Percentiles rank a stretch among this genome's conserved stretches.
Evolutionary conservation across 2,888 invertebrate genomes (phyloP).

Genomic region (Eupsilia transversa): DNA sequence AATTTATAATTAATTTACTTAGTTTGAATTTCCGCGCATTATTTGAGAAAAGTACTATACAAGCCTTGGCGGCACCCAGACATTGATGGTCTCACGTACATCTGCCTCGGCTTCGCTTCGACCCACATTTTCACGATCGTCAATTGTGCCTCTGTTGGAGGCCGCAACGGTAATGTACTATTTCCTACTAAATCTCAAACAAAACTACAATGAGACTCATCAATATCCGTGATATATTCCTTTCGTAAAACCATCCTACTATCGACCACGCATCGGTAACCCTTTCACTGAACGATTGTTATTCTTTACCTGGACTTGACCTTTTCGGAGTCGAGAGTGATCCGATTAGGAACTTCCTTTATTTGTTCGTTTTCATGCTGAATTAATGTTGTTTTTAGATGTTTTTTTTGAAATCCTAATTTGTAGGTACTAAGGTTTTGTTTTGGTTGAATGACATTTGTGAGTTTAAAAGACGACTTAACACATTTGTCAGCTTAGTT

Average conservation of each 20-base stretch:
- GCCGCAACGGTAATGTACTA: too few species aligned
- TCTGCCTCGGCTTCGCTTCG: too few species aligned
- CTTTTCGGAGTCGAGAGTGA: constrained; percentile 29
- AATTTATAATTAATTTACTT: too few species aligned
- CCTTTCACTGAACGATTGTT: constrained; percentile 32
- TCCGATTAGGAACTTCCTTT: constrained; percentile 18
- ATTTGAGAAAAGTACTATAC: too few species aligned
- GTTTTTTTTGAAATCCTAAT: not conserved
- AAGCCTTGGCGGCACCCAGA: too few species aligned
- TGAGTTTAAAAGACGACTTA: not conserved
- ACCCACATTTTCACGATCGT: too few species aligned
- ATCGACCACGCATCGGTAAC: constrained; percentile 19
- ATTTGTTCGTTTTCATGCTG: not conserved
- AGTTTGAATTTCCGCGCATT: too few species aligned
- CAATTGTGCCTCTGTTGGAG: too few species aligned
- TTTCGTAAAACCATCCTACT: constrained; percentile 10
- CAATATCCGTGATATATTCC: constrained; percentile 17
- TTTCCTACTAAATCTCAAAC: not conserved
- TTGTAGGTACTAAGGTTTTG: not conserved
- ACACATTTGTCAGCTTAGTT: too few species aligned
- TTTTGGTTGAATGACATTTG: not conserved
- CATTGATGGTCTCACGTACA: too few species aligned
- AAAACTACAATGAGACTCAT: constrained; percentile 22
- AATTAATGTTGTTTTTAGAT: constrained; percentile 3
- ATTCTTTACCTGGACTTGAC: constrained; percentile 33